phyloP scores from a whole-genome alignment of 2,113 vertebrate genomes.

The Chaetodon trifascialis region DNA sequence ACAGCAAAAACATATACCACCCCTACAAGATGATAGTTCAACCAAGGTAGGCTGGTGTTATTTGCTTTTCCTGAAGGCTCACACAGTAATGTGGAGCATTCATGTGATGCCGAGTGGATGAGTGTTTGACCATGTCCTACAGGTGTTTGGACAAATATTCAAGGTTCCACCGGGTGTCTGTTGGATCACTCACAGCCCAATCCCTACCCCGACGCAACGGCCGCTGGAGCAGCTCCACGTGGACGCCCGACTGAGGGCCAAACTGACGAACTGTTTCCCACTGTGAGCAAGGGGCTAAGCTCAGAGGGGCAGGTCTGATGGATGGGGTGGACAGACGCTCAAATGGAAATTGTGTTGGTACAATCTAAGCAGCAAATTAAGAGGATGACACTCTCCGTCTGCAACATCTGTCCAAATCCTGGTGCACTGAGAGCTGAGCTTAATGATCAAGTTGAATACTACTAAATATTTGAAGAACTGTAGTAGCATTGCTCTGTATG shows the following conservation, averaged over 20 bases:
- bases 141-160: neutral
- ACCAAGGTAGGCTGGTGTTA: constrained; percentile 61
- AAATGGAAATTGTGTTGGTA: no score
- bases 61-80: no score
- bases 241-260: constrained; percentile 77
- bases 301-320: neutral
- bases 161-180: constrained; percentile 55
- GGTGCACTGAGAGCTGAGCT: no score
- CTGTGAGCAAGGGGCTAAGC: constrained; percentile 48
- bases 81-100: constrained; percentile 47
- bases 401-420: no score
- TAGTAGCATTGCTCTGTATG: no score
- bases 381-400: no score
- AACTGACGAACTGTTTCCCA: constrained; percentile 58
- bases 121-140: constrained; percentile 13
- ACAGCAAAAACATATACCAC: constrained; percentile 33
- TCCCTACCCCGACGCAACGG: neutral
- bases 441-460: no score
- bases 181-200: constrained; percentile 64
- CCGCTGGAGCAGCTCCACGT: constrained; percentile 44
- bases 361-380: no score
- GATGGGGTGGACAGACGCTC: no score
- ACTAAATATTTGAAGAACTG: no score
- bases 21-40: constrained; percentile 76
- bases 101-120: neutral